Conservation (phyloP, 2,888 invertebrate species). For the Rhingia rostrata region DNA sequence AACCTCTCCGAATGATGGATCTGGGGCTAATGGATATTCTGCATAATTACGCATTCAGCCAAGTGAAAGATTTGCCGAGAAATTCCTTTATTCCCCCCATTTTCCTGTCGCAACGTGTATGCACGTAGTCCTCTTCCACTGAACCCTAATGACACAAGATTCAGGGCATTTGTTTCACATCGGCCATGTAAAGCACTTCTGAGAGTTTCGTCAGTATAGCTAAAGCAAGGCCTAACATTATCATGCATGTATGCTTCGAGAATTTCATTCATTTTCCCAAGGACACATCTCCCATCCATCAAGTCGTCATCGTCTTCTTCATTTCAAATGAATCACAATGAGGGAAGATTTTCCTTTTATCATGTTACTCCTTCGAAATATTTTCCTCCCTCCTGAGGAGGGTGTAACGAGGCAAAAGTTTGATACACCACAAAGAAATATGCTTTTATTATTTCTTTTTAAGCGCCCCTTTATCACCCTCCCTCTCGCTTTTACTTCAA, state of each 20-base stretch:
- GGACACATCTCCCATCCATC: conserved; percentile 45
- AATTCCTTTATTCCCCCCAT: conserved; percentile 5
- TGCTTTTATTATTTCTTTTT: conserved; percentile 1
- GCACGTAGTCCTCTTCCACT: conserved; percentile 46
- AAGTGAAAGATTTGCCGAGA: conserved; percentile 61
- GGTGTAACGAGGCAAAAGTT: background rate
- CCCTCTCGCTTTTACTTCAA: no score
- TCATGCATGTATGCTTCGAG: conserved; percentile 3
- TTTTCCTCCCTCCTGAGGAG: background rate
- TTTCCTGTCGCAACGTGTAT: background rate
- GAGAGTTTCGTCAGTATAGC: conserved; percentile 9
- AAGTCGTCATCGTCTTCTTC: background rate
- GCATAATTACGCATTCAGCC: conserved; percentile 71
- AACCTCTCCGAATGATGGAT: conserved; percentile 42
- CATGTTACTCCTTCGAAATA: background rate
- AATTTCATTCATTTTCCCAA: conserved; percentile 58
- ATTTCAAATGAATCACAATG: conserved; percentile 51
- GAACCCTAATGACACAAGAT: conserved; percentile 69
- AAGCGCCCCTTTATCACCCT: background rate
- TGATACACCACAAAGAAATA: conserved; percentile 13
- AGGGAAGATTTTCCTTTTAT: conserved; percentile 21
- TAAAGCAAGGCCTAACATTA: background rate
- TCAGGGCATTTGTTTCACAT: conserved; percentile 55
- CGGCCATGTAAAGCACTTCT: conserved; percentile 44
- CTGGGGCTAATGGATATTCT: conserved; percentile 71